Conservation (phyloP, 2,113 vertebrate genomes). For the Bujurquina vittata region DNA sequence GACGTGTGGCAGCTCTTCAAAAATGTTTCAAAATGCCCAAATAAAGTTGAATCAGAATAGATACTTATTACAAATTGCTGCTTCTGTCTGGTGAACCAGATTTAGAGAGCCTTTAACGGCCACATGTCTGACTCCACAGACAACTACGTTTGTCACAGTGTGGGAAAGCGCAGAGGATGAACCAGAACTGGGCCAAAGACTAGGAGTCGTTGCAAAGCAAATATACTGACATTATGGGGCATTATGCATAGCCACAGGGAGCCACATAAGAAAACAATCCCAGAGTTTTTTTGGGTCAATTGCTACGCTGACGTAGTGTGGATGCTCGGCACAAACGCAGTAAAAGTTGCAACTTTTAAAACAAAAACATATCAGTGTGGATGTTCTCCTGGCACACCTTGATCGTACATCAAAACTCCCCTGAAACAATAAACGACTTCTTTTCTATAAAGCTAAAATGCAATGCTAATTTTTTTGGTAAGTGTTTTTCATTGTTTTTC, state of each 20-base stretch:
- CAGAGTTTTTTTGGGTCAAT: not conserved
- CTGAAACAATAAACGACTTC: not conserved
- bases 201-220: not conserved
- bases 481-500: conserved; percentile 35
- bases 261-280: no score
- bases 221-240: not conserved
- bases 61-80: not conserved
- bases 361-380: not conserved
- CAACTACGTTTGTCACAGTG: no score
- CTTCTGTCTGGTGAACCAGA: not conserved
- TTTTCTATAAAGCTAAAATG: conserved; percentile 38
- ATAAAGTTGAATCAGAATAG: not conserved
- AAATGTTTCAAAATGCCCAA: not conserved
- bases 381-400: not conserved
- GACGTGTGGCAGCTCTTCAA: not conserved
- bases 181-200: not conserved
- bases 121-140: not conserved
- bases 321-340: not conserved
- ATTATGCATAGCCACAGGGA: not conserved
- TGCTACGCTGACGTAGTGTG: not conserved
- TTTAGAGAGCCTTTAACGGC: not conserved
- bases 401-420: not conserved
- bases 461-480: conserved; percentile 62
- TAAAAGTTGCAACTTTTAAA: not conserved
- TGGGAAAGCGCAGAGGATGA: no score